These are phyloP conservation scores for Muntiacus reevesi DNA, from an alignment of 2,113 vertebrate species.

Conservation along the genomic window DNA sequence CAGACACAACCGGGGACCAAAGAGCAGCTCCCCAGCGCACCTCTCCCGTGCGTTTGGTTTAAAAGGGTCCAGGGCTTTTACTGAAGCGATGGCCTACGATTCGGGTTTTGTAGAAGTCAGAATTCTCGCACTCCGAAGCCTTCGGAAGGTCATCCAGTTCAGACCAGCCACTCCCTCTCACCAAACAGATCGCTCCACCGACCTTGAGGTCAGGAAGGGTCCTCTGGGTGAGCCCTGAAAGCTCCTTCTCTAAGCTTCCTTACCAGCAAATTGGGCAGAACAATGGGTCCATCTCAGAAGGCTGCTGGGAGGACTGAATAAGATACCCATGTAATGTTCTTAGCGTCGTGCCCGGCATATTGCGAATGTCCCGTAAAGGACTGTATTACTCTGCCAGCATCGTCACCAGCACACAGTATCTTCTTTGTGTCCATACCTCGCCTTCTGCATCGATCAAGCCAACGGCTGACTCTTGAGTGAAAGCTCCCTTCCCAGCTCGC, in stretches of 20 bases:
- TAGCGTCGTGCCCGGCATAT: rapidly evolving
- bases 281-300: background rate
- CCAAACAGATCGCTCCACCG: background rate
- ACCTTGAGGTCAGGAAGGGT: background rate
- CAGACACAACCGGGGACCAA: background rate
- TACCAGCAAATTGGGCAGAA: background rate
- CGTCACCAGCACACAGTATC: background rate
- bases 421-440: background rate
- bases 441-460: background rate
- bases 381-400: background rate
- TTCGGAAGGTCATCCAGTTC: background rate
- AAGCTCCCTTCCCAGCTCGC: background rate
- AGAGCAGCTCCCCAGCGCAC: background rate
- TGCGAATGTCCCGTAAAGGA: background rate
- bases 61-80: background rate
- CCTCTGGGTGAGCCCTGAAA: background rate
- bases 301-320: background rate
- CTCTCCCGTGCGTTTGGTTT: background rate
- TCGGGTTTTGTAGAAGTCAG: background rate
- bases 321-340: background rate
- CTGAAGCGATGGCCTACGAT: rapidly evolving
- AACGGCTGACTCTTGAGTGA: background rate
- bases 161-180: background rate
- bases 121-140: background rate
- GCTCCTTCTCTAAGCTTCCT: background rate